phyloP scores from a whole-genome alignment of 1,140 invertebrate genomes.

The Cherax destructor region DNA sequence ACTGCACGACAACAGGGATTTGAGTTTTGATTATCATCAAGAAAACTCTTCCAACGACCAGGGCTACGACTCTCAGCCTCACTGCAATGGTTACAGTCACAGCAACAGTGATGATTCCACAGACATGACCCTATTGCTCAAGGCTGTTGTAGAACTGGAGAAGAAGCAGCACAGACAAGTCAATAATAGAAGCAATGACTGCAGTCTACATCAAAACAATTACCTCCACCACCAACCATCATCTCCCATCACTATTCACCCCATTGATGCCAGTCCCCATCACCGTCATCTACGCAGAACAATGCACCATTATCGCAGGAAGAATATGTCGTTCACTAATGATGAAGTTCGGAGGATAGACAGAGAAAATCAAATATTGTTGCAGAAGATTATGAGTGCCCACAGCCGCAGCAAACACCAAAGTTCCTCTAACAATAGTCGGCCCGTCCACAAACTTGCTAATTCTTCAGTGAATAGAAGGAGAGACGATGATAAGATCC shows the following conservation, averaged over 20 bases:
- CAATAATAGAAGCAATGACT: too few relatives aligned
- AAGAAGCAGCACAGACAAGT: slow-evolving; percentile 50
- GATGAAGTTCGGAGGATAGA: slow-evolving; percentile 76
- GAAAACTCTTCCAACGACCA: slow-evolving; percentile 26
- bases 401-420: slow-evolving; percentile 58
- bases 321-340: slow-evolving; percentile 77
- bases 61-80: slow-evolving; percentile 31
- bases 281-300: slow-evolving; percentile 66
- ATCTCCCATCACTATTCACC: slow-evolving; percentile 55
- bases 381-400: slow-evolving; percentile 76
- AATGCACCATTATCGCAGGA: slow-evolving; percentile 70
- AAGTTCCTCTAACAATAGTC: slow-evolving; percentile 29
- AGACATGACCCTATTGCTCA: slow-evolving; percentile 52
- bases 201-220: neutral
- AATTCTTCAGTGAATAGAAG: slow-evolving; percentile 75
- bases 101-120: slow-evolving; percentile 51
- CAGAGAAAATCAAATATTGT: slow-evolving; percentile 76
- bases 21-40: slow-evolving; percentile 18
- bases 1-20: slow-evolving; percentile 65
- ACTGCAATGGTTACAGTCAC: slow-evolving; percentile 35
- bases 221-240: slow-evolving; percentile 39
- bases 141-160: slow-evolving; percentile 63
- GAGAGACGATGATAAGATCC: slow-evolving; percentile 76
- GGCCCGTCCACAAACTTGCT: slow-evolving; percentile 61
- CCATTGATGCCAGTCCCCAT: slow-evolving; percentile 69